Evolutionary conservation across 1,140 invertebrate genomes (phyloP).

Genomic region (Pseudomyrmex flavicornis): DNA sequence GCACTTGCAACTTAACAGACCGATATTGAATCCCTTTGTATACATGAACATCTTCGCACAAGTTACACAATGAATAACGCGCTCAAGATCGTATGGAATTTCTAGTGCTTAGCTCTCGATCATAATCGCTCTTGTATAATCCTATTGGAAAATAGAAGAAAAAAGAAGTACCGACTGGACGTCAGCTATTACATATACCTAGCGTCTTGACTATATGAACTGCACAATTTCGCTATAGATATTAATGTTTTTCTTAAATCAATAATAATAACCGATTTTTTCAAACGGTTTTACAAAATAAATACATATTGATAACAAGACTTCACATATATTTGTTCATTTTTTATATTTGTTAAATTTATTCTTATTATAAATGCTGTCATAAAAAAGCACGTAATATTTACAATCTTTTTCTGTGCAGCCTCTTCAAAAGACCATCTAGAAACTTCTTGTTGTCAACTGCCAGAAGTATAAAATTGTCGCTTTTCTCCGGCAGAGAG

Average conservation of each 20-base stretch:
- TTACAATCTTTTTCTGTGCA: background rate
- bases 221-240: too few species aligned
- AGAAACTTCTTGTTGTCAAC: background rate
- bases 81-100: slow-evolving; percentile 56
- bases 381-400: slow-evolving; percentile 7
- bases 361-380: background rate
- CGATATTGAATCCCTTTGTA: slow-evolving; percentile 66
- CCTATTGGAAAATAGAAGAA: slow-evolving; percentile 16
- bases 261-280: too few species aligned
- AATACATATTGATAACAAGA: too few species aligned
- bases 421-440: background rate
- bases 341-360: background rate
- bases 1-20: slow-evolving; percentile 70
- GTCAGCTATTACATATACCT: slow-evolving; percentile 17
- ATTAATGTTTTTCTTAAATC: too few species aligned
- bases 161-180: slow-evolving; percentile 24
- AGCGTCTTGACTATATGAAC: too few species aligned
- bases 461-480: slow-evolving; percentile 21
- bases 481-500: background rate
- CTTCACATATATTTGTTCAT: too few species aligned
- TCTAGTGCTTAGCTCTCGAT: slow-evolving; percentile 46
- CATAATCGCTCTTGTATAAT: slow-evolving; percentile 52
- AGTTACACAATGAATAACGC: slow-evolving; percentile 31
- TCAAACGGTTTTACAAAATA: too few species aligned
- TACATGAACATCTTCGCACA: slow-evolving; percentile 26